A percentile compares a stretch with the other conserved stretches of the same genome.
These are phyloP conservation scores for Lophura swinhoii DNA, from an alignment of 2,797 vertebrate species.

Conservation along the genomic window DNA sequence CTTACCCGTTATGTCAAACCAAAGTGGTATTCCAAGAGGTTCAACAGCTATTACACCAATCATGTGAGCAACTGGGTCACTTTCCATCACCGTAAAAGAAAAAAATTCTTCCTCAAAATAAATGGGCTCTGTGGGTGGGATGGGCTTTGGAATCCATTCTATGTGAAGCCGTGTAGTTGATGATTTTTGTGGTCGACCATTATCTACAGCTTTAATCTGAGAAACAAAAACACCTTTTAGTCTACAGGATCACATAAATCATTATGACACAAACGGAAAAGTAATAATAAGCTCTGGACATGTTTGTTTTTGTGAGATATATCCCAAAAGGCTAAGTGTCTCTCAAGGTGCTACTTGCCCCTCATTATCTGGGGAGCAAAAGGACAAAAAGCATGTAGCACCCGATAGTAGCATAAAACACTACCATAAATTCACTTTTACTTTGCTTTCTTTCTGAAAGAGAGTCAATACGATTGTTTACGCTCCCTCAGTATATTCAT, in stretches of 20 bases:
- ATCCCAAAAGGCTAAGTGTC: conserved; percentile 49
- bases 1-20: conserved; percentile 99
- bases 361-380: conserved; percentile 44
- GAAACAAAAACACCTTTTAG: conserved; percentile 48
- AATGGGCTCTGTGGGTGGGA: conserved; percentile 81
- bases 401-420: neutral
- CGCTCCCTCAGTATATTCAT: neutral
- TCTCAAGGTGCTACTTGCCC: conserved; percentile 55
- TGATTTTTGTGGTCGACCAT: conserved; percentile 95
- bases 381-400: conserved; percentile 23
- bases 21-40: conserved; percentile 86
- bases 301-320: neutral
- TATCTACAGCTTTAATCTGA: conserved; percentile 98
- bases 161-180: conserved; percentile 94
- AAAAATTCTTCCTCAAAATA: conserved; percentile 93
- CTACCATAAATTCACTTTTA: conserved; percentile 36
- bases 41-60: conserved; percentile 94
- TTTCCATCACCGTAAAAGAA: conserved; percentile 96
- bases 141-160: conserved; percentile 94
- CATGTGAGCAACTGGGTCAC: conserved; percentile 96
- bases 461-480: neutral
- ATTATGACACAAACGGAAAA: conserved; percentile 43
- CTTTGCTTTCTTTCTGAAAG: conserved; percentile 6
- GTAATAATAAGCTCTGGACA: conserved; percentile 16
- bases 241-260: conserved; percentile 10